A percentile compares a stretch with the other conserved stretches of the same genome.
These are phyloP conservation scores for Lophotriccus pileatus DNA, from an alignment of 2,797 vertebrate species.

Conservation along the genomic window DNA sequence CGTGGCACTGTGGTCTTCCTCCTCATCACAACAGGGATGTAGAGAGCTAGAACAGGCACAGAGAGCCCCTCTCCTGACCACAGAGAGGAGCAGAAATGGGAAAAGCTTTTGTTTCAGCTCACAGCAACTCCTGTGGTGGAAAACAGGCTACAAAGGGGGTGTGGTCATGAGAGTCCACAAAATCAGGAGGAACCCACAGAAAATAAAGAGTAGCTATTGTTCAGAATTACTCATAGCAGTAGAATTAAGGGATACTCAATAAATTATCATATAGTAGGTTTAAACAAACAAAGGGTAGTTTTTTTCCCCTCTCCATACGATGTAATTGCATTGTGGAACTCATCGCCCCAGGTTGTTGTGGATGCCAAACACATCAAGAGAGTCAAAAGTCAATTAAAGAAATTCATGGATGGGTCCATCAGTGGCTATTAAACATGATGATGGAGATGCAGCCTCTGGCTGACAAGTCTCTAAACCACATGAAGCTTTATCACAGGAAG, in stretches of 20 bases:
- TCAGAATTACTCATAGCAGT: background rate
- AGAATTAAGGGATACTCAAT: constrained; percentile 18
- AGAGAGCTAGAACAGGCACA: background rate
- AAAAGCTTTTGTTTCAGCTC: background rate
- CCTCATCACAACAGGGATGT: background rate
- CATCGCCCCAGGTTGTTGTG: constrained; percentile 39
- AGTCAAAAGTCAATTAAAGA: constrained; percentile 62
- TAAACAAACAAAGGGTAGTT: constrained; percentile 38
- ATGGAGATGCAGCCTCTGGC: constrained; percentile 18
- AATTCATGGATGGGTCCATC: constrained; percentile 25
- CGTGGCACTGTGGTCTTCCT: background rate
- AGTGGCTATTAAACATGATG: constrained; percentile 22
- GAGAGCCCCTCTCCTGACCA: background rate
- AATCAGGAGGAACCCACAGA: background rate
- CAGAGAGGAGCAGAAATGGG: background rate
- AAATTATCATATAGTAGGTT: constrained; percentile 7
- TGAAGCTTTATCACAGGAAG: constrained; percentile 1
- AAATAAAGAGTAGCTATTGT: background rate
- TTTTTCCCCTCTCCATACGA: background rate
- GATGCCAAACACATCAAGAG: background rate
- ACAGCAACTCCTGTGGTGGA: background rate
- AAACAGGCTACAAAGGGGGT: background rate
- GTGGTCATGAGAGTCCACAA: background rate
- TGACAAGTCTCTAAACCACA: background rate
- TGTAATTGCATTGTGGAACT: constrained; percentile 42